These are phyloP conservation scores for Chromoteleia sp. DNA, from an alignment of 2,888 invertebrate genomes.

Conservation along the genomic window DNA sequence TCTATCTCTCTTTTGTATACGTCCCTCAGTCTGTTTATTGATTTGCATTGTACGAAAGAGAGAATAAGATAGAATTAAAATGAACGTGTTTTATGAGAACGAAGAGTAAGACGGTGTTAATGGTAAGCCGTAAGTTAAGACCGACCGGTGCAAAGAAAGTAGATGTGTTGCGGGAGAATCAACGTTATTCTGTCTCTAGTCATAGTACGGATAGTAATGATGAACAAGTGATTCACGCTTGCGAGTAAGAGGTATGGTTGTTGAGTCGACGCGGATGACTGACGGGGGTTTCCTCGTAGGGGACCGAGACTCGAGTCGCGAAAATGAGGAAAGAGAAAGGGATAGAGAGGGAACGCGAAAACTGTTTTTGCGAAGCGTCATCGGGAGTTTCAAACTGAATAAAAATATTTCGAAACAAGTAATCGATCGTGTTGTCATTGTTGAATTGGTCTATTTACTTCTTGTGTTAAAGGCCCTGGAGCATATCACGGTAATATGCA, in stretches of 20 bases:
- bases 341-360: conserved; percentile 63
- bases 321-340: conserved; percentile 49
- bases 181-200: conserved; percentile 80
- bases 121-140: background rate
- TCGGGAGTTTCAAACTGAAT: conserved; percentile 75
- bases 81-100: background rate
- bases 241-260: conserved; percentile 30
- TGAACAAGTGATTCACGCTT: conserved; percentile 42
- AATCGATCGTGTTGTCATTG: conserved; percentile 43
- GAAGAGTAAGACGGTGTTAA: background rate
- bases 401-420: conserved; percentile 76
- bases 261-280: conserved; percentile 24
- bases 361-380: conserved; percentile 69
- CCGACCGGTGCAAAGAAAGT: background rate
- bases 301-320: conserved; percentile 31
- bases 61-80: conserved; percentile 18
- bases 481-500: no score
- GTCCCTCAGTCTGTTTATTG: conserved; percentile 72
- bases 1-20: conserved; percentile 54
- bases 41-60: conserved; percentile 56
- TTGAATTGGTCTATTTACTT: conserved; percentile 2
- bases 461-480: no score
- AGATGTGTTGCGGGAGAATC: conserved; percentile 73
- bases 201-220: conserved; percentile 74
- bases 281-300: conserved; percentile 46